phyloP scores from a whole-genome alignment of 2,113 vertebrate species.

The Sinocyclocheilus grahami region DNA sequence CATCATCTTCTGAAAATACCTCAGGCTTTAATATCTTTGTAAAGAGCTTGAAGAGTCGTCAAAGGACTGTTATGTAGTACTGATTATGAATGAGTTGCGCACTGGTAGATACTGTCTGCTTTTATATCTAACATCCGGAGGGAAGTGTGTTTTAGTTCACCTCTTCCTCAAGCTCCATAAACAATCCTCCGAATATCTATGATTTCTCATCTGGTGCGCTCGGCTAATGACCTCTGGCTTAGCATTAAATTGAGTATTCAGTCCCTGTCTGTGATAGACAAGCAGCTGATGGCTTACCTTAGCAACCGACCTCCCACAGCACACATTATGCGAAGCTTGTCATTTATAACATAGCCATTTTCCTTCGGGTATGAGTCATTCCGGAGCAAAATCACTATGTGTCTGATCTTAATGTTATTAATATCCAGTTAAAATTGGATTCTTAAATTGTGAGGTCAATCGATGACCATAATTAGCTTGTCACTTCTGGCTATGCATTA shows the following conservation, averaged over 20 bases:
- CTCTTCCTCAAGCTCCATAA: conserved; percentile 47
- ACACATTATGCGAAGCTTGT: conserved; percentile 59
- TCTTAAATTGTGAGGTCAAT: background rate
- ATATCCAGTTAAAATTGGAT: conserved; percentile 17
- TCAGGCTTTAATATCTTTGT: conserved; percentile 7
- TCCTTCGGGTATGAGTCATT: conserved; percentile 10
- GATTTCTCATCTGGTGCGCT: conserved; percentile 61
- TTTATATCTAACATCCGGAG: conserved; percentile 59
- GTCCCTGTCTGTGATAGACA: conserved; percentile 25
- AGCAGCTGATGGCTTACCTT: conserved; percentile 39
- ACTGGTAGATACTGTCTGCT: conserved; percentile 27
- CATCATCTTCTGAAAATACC: conserved; percentile 32
- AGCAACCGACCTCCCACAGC: conserved; percentile 63
- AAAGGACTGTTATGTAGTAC: conserved; percentile 48
- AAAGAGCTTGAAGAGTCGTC: background rate
- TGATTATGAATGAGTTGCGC: conserved; percentile 27
- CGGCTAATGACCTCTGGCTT: conserved; percentile 50
- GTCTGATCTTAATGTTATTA: background rate
- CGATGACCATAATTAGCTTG: background rate
- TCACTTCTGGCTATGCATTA: background rate
- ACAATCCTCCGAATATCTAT: conserved; percentile 34
- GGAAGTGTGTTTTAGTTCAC: conserved; percentile 62
- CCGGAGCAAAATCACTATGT: background rate
- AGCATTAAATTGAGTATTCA: conserved; percentile 49
- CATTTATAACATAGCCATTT: conserved; percentile 55